A percentile compares a stretch with the other conserved stretches of the same genome.
These are phyloP conservation scores for Prorops nasuta DNA, from an alignment of 1,140 invertebrate species.

Conservation along the genomic window DNA sequence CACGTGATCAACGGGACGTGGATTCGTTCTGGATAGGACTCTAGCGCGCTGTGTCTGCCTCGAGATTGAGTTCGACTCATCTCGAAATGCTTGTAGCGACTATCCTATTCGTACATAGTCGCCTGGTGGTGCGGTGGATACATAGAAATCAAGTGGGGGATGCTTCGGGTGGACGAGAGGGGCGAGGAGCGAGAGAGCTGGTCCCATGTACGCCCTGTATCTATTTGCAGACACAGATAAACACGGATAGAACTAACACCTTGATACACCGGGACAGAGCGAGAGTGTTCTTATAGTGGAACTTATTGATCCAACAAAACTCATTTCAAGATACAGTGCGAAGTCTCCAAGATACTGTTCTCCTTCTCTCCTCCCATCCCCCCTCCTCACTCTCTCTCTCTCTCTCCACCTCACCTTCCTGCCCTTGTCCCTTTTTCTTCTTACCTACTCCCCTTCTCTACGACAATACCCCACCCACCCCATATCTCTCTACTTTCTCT, in stretches of 20 bases:
- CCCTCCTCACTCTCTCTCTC: conserved; percentile 25
- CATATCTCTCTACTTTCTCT: conserved; percentile 11
- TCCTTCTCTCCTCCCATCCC: conserved; percentile 44
- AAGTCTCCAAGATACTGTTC: conserved; percentile 59
- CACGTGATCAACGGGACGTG: conserved; percentile 27
- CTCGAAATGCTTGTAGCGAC: conserved; percentile 38
- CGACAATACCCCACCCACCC: too few relatives aligned
- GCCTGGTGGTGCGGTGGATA: conserved; percentile 36
- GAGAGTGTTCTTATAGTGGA: conserved; percentile 58
- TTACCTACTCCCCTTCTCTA: conserved; percentile 12
- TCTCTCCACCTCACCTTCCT: conserved; percentile 25
- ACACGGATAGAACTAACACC: conserved; percentile 41
- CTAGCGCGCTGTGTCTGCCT: conserved; percentile 18
- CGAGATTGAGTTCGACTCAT: conserved; percentile 48
- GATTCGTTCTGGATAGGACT: conserved; percentile 29
- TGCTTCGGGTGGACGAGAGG: conserved; percentile 15
- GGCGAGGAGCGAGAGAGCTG: conserved; percentile 21
- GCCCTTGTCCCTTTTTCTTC: conserved; percentile 28
- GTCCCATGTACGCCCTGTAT: conserved; percentile 42
- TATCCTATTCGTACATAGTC: conserved; percentile 41
- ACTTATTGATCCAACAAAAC: conserved; percentile 61
- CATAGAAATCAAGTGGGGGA: conserved; percentile 21
- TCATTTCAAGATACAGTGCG: conserved; percentile 61
- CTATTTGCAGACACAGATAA: conserved; percentile 52
- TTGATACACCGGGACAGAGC: conserved; percentile 41